Percentiles rank a stretch among this genome's conserved stretches.
These are phyloP conservation scores for Hylaeus anthracinus DNA, from an alignment of 1,140 invertebrate genomes.

Conservation along the genomic window DNA sequence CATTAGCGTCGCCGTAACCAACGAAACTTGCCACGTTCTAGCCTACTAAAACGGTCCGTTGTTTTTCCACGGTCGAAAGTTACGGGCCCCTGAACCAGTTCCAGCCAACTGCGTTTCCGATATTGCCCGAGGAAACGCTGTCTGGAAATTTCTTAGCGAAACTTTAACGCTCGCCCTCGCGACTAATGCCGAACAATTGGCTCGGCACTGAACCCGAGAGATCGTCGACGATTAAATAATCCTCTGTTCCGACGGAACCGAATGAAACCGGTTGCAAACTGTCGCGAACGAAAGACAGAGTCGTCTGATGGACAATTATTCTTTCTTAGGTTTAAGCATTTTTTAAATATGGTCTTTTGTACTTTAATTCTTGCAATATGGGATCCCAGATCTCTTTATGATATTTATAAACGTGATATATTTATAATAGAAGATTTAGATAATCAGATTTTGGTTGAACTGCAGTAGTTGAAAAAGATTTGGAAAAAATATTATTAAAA, in stretches of 20 bases:
- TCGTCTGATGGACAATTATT: too few species aligned
- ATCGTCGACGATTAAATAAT: not conserved
- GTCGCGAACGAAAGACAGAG: not conserved
- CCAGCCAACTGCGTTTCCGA: slow-evolving; percentile 5
- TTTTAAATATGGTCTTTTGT: too few species aligned
- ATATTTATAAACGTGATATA: too few species aligned
- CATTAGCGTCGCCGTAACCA: slow-evolving; percentile 32
- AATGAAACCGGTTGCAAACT: not conserved
- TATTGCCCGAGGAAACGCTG: not conserved
- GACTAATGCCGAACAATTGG: not conserved
- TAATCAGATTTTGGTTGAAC: too few species aligned
- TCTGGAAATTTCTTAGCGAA: not conserved
- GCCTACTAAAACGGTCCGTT: slow-evolving; percentile 7
- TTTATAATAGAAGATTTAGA: too few species aligned
- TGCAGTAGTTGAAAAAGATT: too few species aligned
- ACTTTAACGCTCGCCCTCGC: not conserved
- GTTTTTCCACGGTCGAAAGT: slow-evolving; percentile 26
- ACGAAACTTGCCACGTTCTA: slow-evolving; percentile 29
- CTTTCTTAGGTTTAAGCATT: too few species aligned
- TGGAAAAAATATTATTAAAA: too few species aligned
- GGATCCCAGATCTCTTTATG: too few species aligned
- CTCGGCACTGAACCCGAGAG: not conserved
- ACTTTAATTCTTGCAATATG: too few species aligned
- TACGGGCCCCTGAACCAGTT: slow-evolving; percentile 16
- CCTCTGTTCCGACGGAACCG: not conserved